phyloP scores from a whole-genome alignment of 2,888 invertebrate species.

The Acanthococcus lagerstroemiae region DNA sequence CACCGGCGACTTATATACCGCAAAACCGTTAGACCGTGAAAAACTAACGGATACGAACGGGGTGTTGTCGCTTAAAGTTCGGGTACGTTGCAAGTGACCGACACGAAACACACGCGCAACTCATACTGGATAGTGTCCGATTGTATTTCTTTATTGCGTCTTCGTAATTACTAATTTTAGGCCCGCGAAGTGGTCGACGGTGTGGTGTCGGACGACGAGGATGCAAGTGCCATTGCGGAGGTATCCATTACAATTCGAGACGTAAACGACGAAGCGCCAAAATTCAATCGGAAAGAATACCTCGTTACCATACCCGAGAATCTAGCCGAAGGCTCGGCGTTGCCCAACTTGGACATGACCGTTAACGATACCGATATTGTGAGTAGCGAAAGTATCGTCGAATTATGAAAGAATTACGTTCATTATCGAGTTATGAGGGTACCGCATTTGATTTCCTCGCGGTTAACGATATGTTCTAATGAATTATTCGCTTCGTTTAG shows the following conservation, averaged over 20 bases:
- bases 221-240: conserved; percentile 59
- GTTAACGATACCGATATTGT: conserved; percentile 80
- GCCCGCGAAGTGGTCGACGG: conserved; percentile 71
- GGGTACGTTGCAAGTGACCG: conserved; percentile 45
- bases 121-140: not conserved
- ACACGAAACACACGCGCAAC: too few relatives aligned
- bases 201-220: conserved; percentile 53
- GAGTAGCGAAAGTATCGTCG: conserved; percentile 40
- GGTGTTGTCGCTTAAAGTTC: conserved; percentile 62
- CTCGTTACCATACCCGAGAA: conserved; percentile 71
- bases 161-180: conserved; percentile 42
- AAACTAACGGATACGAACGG: conserved; percentile 68
- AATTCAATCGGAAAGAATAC: conserved; percentile 72
- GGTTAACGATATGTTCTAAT: not conserved
- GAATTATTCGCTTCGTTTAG: conserved; percentile 45
- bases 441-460: not conserved
- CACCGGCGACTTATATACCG: conserved; percentile 71
- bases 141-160: not conserved
- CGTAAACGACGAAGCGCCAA: conserved; percentile 80
- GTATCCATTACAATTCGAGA: conserved; percentile 76
- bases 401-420: not conserved
- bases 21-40: conserved; percentile 75
- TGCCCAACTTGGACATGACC: conserved; percentile 72
- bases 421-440: not conserved
- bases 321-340: conserved; percentile 64